Conservation (phyloP, 2,797 vertebrate genomes). For the Micromesistius poutassou region DNA sequence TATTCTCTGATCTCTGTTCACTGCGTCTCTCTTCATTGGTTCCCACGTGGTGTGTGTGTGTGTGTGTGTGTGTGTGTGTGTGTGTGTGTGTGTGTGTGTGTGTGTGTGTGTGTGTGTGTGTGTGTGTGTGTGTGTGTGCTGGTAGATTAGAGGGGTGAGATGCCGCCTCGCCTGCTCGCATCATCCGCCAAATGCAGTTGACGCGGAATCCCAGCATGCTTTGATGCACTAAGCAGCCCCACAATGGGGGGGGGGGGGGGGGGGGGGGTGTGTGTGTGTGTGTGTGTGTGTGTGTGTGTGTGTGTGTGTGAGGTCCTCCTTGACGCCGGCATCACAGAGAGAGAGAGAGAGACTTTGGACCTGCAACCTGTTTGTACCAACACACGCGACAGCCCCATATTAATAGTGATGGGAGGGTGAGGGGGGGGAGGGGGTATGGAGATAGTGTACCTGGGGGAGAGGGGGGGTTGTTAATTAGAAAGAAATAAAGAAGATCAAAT, state of each 20-base stretch:
- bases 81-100: not conserved
- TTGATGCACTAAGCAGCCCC: not conserved
- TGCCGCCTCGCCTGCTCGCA: too few species aligned
- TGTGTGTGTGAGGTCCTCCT: not conserved
- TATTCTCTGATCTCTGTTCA: not conserved
- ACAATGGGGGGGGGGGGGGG: too few species aligned
- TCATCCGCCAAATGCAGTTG: not conserved
- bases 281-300: conserved; percentile 37
- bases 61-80: not conserved
- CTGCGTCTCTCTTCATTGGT: not conserved
- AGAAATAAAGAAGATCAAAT: not conserved
- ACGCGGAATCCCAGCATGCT: not conserved
- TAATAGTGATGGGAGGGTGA: too few species aligned
- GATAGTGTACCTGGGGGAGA: too few species aligned
- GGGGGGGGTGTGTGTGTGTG: conserved; percentile 31
- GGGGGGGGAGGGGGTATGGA: too few species aligned
- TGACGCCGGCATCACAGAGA: too few species aligned
- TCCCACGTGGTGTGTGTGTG: not conserved
- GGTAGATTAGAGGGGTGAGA: not conserved
- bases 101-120: too few species aligned
- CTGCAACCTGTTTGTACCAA: too few species aligned
- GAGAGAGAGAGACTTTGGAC: not conserved
- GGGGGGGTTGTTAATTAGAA: not conserved
- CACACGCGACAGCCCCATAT: too few species aligned
- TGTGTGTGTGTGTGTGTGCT: not conserved